phyloP scores from a whole-genome alignment of 2,888 invertebrate genomes.

The Metallyticus violacea region DNA sequence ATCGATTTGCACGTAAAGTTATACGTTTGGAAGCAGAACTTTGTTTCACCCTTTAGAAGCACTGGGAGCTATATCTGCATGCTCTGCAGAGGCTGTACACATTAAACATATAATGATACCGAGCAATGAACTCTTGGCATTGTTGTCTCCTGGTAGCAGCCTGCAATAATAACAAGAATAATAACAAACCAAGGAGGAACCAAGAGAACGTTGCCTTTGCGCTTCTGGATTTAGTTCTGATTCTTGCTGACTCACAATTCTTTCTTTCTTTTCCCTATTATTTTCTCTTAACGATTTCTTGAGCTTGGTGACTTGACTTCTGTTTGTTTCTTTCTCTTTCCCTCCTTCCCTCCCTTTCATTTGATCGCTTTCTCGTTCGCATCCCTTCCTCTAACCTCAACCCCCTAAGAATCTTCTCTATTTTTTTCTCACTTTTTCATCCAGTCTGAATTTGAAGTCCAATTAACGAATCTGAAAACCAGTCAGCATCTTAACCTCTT shows the following conservation, averaged over 20 bases:
- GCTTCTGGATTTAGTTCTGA: conserved; percentile 3
- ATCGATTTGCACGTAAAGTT: too few species aligned
- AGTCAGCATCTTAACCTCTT: conserved; percentile 6
- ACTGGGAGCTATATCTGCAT: neutral
- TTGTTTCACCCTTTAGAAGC: neutral
- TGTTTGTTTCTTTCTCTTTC: conserved; percentile 9
- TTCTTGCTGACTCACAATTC: conserved; percentile 20
- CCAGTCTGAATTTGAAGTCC: conserved; percentile 12
- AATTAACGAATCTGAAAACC: conserved; percentile 15
- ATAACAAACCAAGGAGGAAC: neutral
- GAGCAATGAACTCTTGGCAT: neutral
- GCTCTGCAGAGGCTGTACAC: neutral
- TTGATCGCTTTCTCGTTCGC: neutral
- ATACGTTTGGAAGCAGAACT: neutral
- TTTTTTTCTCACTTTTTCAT: neutral
- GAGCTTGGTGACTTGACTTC: conserved; percentile 20
- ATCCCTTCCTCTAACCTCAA: neutral
- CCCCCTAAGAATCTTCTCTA: neutral
- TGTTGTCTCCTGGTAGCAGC: neutral
- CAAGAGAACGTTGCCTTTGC: neutral
- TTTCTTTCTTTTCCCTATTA: conserved; percentile 13
- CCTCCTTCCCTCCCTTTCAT: neutral
- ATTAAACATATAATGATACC: neutral
- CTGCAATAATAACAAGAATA: neutral
- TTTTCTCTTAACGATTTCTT: conserved; percentile 25